Evolutionary conservation across 92 coral and sea anemone species (phyloP), one percentile per base, ranked within the genome.

Genomic region (Blastomussa wellsi): DNA sequence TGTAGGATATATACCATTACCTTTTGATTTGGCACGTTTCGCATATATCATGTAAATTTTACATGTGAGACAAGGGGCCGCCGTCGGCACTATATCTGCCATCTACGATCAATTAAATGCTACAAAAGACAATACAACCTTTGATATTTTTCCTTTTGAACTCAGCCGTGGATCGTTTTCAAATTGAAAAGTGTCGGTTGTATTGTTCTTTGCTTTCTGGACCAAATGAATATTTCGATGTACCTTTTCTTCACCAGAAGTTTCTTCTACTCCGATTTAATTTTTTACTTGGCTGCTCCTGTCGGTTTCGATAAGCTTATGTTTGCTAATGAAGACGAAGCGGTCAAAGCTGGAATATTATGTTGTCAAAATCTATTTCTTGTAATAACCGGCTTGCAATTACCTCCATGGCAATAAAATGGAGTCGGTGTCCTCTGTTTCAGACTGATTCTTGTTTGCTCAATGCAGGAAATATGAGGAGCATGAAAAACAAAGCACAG

Each of bases 311-410:
- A 74, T 72, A 59, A 60, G 33, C 59, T 36, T 32, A 9, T 41
- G 80, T 62, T 74, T 74, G 52, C 60, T 29, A 24, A 55, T 41
- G 13, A 28, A 60, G 60, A 41, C 8, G 80, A 44, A 53, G 73
- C 73, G 29, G 57, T 82, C 55, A 72, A 15, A 72, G 79, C 26
- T 15, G 31, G 32, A 4, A 41, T 59, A 59, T 83, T 74, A 44
- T 73, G 62, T 83, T 83, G 87, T 42, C 80, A 60, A 74, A 83
- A 44, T 74, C 74, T 41, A 74, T 83, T 83, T 74, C 73, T 83
- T 60, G 74, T 22, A 83, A 52, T 83, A 73, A 83, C 80, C 29
- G 87, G 80, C 31, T 74, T 74, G 59, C 59, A 82, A 70, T 57
- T 36, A 38, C 68, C 65, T 19, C 70, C 39, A 39, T 74, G 87